Evolutionary conservation across 2,888 invertebrate species (phyloP), one percentile per base, ranked within the genome.

Genomic region (Callinectes sapidus): DNA sequence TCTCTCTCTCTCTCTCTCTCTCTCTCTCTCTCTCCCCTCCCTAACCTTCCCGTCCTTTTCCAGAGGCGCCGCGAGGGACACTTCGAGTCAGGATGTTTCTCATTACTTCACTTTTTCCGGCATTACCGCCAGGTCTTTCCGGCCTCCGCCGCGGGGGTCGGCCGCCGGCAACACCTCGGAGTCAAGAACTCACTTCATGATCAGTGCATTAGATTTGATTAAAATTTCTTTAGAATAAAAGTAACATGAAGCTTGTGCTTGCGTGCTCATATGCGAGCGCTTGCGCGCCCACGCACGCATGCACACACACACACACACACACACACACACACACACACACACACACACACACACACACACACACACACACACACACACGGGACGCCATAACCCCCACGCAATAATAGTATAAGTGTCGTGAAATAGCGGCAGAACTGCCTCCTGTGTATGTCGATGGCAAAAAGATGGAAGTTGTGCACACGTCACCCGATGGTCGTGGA

Each of bases 11-110:
- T 81, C 81, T 81, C 81, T 81, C 81, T 81, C 81, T 81, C 81
- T 81, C 81, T 81, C 81, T 35, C 71, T 28, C 28, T 28, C 71
- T 71, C 87, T 54, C 87, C 18, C 18, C 42, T 54, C 88, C 61
- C 28, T 32, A 1, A 10, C 88, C 28, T 10, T 42, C 88, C 28
- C 71, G 71, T 71, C 89, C 39, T 48, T 39, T 23, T 89, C 39
- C 71, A 77, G 77, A 55, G 71, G 89, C 48, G 89, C 71, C 77
- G 71, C 66, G 71, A 71, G 71, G 89, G 42, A 71, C 71, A 89
- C 89, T 89, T 54, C 66, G 71, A 42, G 28, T 88, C 89, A 89
- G 89, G 71, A 89, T 77, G 77, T 42, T 71, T 77, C 89, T 89
- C 89, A 89, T 89, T 89, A 89, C 77, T 77, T 77, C 71, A 39